Conservation (phyloP, 2,797 vertebrate genomes). For the Falco peregrinus region DNA sequence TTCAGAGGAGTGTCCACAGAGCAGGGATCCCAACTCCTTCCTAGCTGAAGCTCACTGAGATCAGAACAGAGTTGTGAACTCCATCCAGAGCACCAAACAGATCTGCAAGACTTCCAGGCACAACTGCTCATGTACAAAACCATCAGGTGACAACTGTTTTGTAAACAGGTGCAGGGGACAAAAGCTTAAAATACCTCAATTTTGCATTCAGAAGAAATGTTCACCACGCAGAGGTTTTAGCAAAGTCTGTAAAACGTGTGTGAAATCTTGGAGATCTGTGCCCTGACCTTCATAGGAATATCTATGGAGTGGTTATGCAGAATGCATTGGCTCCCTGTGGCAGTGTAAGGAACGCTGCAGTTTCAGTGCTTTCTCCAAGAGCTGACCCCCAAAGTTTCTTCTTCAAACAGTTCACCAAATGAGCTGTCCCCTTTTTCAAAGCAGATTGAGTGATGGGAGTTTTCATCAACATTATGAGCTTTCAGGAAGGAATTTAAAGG, state of each 20-base stretch:
- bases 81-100: background rate
- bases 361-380: background rate
- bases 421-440: background rate
- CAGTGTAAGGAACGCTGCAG: background rate
- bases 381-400: background rate
- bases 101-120: background rate
- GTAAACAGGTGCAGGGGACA: background rate
- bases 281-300: background rate
- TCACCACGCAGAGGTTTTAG: background rate
- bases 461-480: background rate
- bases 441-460: background rate
- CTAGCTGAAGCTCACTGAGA: background rate
- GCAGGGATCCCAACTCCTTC: background rate
- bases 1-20: background rate
- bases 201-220: background rate
- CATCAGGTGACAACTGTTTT: background rate
- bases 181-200: background rate
- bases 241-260: background rate
- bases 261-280: background rate
- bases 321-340: background rate
- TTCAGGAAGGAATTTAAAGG: background rate
- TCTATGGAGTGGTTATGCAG: rapidly evolving
- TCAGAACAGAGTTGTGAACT: background rate
- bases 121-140: background rate
- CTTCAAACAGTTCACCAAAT: background rate